phyloP scores from a whole-genome alignment of 2,888 invertebrate genomes.

The Tenthredo mesomela region DNA sequence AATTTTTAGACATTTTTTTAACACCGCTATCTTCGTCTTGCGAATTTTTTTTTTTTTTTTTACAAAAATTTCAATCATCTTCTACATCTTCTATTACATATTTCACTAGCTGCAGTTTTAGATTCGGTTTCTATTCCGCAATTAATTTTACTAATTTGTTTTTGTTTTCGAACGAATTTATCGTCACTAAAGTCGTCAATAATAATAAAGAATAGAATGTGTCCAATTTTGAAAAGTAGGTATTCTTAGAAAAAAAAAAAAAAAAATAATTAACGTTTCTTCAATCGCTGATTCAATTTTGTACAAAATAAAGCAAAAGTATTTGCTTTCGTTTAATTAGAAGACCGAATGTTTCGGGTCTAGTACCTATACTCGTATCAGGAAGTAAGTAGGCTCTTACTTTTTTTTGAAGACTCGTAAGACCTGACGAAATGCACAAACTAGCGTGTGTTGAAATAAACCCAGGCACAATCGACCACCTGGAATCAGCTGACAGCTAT shows the following conservation, averaged over 20 bases:
- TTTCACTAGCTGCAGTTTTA: background rate
- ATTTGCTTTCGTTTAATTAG: background rate
- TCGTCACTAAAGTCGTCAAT: background rate
- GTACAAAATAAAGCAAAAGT: background rate
- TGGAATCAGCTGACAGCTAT: background rate
- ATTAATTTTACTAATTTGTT: too few species aligned
- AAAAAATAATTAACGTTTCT: too few species aligned
- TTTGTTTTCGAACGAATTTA: background rate
- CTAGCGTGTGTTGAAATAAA: background rate
- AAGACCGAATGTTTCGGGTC: background rate
- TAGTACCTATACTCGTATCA: background rate
- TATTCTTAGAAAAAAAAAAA: too few species aligned
- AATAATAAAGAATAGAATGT: background rate
- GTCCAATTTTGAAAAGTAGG: too few species aligned
- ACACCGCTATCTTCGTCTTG: background rate
- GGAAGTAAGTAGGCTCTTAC: background rate
- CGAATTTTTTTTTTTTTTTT: background rate
- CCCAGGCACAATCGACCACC: background rate
- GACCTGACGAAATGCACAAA: background rate
- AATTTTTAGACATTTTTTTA: background rate
- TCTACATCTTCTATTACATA: background rate
- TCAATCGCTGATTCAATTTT: background rate
- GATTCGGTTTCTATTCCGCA: background rate
- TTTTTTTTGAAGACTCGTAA: background rate
- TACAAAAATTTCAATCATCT: background rate